A percentile compares a stretch with the other conserved stretches of the same genome.
Conservation (phyloP, 2,797 vertebrate species). For the Hafferia zeledoni region DNA sequence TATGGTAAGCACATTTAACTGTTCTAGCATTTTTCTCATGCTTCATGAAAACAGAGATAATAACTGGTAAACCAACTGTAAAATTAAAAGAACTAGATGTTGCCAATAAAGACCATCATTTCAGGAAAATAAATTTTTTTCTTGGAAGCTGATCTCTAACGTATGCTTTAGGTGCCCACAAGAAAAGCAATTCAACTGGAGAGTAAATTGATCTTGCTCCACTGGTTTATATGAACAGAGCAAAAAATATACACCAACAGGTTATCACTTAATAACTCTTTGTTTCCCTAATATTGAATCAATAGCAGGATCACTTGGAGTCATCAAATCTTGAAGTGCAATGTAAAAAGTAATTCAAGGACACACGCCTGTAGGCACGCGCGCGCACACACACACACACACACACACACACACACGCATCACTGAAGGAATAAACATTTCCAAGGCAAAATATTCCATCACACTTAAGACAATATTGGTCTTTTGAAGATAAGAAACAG, state of each 20-base stretch:
- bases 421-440: constrained; percentile 6
- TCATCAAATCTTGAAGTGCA: constrained; percentile 69
- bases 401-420: rapidly evolving
- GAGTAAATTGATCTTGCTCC: constrained; percentile 83
- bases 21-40: constrained; percentile 78
- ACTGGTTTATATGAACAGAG: constrained; percentile 80
- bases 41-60: constrained; percentile 82
- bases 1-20: constrained; percentile 78
- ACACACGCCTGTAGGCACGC: not conserved
- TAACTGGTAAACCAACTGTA: constrained; percentile 85
- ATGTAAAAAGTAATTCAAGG: constrained; percentile 47
- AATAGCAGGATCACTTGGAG: constrained; percentile 73
- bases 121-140: constrained; percentile 83
- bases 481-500: not conserved
- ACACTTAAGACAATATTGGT: not conserved
- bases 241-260: constrained; percentile 72
- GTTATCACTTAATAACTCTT: constrained; percentile 80
- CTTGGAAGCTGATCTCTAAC: constrained; percentile 76
- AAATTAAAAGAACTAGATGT: constrained; percentile 85
- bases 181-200: constrained; percentile 78
- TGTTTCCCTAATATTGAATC: constrained; percentile 77
- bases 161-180: constrained; percentile 78
- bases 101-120: constrained; percentile 83
- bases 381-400: too few relatives aligned
- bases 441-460: not conserved